Conservation (phyloP, 2,888 invertebrate genomes). For the Siphonodentalium dalli region DNA sequence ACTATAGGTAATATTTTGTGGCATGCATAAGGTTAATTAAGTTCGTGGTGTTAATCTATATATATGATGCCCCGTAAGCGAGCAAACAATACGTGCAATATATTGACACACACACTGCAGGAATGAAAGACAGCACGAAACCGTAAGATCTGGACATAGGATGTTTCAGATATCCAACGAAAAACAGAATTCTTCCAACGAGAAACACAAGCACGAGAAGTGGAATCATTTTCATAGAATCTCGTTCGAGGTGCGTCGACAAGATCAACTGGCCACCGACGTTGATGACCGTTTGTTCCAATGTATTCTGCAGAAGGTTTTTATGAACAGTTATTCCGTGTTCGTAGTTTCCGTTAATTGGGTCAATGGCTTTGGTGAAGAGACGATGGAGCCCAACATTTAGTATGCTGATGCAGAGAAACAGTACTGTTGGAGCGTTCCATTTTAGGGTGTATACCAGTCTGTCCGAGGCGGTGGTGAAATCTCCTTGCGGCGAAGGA, state of each 20-base stretch:
- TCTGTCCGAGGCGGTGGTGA: too few species aligned
- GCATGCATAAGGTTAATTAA: too few species aligned
- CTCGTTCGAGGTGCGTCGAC: background rate
- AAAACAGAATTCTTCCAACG: background rate
- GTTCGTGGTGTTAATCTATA: too few species aligned
- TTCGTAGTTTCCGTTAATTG: background rate
- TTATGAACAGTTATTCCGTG: background rate
- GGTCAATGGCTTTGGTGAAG: too few species aligned
- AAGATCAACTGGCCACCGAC: background rate
- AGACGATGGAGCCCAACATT: too few species aligned
- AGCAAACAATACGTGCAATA: background rate
- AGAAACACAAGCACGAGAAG: background rate
- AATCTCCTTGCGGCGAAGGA: too few species aligned
- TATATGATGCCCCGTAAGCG: background rate
- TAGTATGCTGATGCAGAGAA: too few species aligned
- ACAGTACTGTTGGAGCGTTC: too few species aligned
- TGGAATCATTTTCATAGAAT: constrained; percentile 1
- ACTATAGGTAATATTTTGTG: too few species aligned
- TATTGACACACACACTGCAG: background rate
- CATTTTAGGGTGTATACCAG: too few species aligned
- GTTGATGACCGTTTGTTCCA: background rate
- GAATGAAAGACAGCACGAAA: background rate
- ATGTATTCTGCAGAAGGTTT: background rate
- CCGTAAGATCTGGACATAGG: background rate
- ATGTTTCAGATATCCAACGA: background rate